A percentile compares a stretch with the other conserved stretches of the same genome.
phyloP scores from a whole-genome alignment of 2,888 invertebrate species.

The Pelosia muscerda region DNA sequence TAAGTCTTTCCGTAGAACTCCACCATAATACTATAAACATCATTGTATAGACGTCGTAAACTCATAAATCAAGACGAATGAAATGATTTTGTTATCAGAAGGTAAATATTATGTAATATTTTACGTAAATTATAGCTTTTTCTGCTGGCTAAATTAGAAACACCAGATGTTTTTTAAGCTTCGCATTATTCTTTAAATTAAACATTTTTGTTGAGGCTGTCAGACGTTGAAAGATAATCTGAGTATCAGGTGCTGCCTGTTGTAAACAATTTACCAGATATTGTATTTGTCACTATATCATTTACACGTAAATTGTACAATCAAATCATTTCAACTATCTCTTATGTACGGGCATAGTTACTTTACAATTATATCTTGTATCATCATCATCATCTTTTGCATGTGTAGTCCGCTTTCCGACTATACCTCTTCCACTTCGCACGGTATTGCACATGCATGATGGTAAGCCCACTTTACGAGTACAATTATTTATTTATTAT shows the following conservation, averaged over 20 bases:
- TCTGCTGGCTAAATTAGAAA: constrained; percentile 10
- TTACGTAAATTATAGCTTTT: constrained; percentile 35
- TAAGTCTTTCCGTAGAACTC: no score
- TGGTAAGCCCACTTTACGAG: no score
- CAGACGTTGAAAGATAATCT: constrained; percentile 24
- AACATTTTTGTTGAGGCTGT: constrained; percentile 28
- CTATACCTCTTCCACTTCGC: no score
- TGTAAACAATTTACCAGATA: constrained; percentile 10
- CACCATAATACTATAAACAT: constrained; percentile 48
- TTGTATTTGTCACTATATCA: no score
- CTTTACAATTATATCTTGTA: no score
- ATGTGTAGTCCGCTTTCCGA: no score
- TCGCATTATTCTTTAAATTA: constrained; percentile 34
- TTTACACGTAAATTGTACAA: no score
- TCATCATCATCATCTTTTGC: no score
- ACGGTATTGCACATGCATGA: no score
- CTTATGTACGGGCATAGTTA: no score
- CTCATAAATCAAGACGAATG: constrained; percentile 50
- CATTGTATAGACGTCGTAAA: constrained; percentile 51
- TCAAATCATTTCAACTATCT: no score
- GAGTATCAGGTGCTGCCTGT: constrained; percentile 29
- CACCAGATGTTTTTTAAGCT: constrained; percentile 34
- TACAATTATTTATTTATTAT: no score
- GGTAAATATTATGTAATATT: constrained; percentile 51
- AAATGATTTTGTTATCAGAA: constrained; percentile 32